These are phyloP conservation scores for Corticium candelabrum DNA, from an alignment of 37 sponge, comb jelly and placozoan genomes.

Conservation along the genomic window DNA sequence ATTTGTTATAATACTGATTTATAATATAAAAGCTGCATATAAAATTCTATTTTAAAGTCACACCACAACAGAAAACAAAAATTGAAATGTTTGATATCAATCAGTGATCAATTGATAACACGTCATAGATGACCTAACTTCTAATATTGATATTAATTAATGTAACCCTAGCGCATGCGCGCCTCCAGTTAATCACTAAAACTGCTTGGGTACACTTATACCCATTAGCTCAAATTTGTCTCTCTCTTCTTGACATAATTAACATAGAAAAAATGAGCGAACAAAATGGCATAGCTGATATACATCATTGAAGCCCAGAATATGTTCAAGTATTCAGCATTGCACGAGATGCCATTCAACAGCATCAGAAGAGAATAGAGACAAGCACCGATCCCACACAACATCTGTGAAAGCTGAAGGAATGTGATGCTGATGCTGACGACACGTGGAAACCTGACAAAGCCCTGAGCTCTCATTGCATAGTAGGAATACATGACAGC, in stretches of 20 bases:
- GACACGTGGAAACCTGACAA: constrained; percentile 44
- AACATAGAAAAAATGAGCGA: constrained; percentile 65
- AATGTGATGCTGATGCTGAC: constrained; percentile 65
- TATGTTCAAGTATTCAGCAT: constrained; percentile 6
- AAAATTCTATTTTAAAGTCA: too few relatives aligned
- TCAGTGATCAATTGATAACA: too few relatives aligned
- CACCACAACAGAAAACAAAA: too few relatives aligned
- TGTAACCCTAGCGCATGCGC: too few relatives aligned
- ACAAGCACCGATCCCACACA: constrained; percentile 33
- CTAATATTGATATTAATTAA: too few relatives aligned
- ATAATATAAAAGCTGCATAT: too few relatives aligned
- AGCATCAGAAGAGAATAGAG: constrained; percentile 13
- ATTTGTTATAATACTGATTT: too few relatives aligned
- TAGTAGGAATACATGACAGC: constrained; percentile 88
- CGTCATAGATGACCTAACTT: too few relatives aligned
- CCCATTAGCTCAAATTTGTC: too few relatives aligned
- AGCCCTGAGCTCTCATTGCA: constrained; percentile 59
- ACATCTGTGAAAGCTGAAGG: constrained; percentile 84
- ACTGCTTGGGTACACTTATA: too few relatives aligned
- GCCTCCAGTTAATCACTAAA: too few relatives aligned
- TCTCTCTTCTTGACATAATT: constrained; percentile 32
- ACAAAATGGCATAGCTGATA: constrained; percentile 66
- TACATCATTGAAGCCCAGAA: constrained; percentile 42
- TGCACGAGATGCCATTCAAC: constrained; percentile 5
- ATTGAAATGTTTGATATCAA: too few relatives aligned